A percentile compares a stretch with the other conserved stretches of the same genome.
phyloP scores from a whole-genome alignment of 2,113 vertebrate species.

The Semicossyphus pulcher region DNA sequence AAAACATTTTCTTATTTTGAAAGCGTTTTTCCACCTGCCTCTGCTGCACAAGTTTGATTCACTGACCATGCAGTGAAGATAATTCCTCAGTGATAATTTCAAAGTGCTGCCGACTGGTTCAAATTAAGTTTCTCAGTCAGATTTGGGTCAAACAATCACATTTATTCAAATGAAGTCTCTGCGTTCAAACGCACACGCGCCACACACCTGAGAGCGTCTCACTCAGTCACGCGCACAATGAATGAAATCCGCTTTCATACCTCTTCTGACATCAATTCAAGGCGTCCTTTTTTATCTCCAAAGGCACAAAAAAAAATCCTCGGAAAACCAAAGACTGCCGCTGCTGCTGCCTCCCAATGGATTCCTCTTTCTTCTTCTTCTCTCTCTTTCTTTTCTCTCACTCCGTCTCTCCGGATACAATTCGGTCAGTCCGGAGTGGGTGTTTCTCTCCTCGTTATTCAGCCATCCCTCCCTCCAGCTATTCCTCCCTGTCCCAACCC shows the following conservation, averaged over 20 bases:
- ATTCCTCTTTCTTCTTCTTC: slow-evolving; percentile 31
- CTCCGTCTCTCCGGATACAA: slow-evolving; percentile 64
- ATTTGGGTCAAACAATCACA: slow-evolving; percentile 21
- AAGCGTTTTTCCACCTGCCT: slow-evolving; percentile 14
- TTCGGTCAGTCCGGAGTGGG: slow-evolving; percentile 73
- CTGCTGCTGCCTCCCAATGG: slow-evolving; percentile 42
- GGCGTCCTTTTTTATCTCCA: slow-evolving; percentile 60
- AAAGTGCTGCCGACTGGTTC: slow-evolving; percentile 6
- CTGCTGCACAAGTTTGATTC: slow-evolving; percentile 27
- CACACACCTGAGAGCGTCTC: slow-evolving; percentile 54
- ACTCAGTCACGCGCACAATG: slow-evolving; percentile 10
- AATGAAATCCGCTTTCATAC: slow-evolving; percentile 69
- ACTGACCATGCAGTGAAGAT: background rate
- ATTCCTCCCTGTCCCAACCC: slow-evolving; percentile 72
- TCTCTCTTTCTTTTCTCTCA: slow-evolving; percentile 50
- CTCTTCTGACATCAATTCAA: slow-evolving; percentile 75
- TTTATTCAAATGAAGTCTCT: slow-evolving; percentile 21
- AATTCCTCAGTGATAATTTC: background rate
- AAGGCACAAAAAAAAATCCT: slow-evolving; percentile 56
- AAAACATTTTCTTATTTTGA: too few relatives aligned
- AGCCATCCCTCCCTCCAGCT: slow-evolving; percentile 80
- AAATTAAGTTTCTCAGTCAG: slow-evolving; percentile 23
- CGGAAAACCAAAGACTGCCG: slow-evolving; percentile 53
- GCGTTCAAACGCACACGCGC: slow-evolving; percentile 8
- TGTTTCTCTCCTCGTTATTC: slow-evolving; percentile 77